These are phyloP conservation scores for Eonycteris spelaea DNA, from an alignment of 2,113 vertebrate genomes.

Conservation along the genomic window DNA sequence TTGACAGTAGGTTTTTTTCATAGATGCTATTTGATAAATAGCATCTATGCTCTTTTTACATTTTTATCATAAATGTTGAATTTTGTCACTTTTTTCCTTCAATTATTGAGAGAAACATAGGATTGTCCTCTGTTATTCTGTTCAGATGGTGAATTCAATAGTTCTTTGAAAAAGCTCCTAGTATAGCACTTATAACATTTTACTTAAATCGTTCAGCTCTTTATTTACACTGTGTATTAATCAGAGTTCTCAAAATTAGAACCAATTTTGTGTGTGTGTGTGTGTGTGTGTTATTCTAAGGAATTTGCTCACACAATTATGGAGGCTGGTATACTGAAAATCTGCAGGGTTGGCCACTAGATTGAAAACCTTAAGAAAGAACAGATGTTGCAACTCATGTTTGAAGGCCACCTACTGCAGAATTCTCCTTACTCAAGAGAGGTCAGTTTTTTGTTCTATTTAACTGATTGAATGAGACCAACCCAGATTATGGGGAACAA, in stretches of 20 bases:
- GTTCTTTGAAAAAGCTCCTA: background rate
- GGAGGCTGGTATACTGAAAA: background rate
- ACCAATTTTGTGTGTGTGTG: background rate
- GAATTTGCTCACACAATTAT: background rate
- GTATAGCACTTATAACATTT: background rate
- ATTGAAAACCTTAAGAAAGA: no score
- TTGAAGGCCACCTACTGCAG: background rate
- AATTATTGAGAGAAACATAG: background rate
- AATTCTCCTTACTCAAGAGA: background rate
- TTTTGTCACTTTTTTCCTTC: background rate
- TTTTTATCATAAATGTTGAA: background rate
- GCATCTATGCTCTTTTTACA: background rate
- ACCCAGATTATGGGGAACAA: background rate
- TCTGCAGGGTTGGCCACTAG: background rate
- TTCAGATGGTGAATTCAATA: background rate
- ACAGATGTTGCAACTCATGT: fast-evolving
- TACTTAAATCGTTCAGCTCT: background rate
- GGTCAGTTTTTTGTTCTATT: background rate
- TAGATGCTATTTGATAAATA: background rate
- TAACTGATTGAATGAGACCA: background rate
- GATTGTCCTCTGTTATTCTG: background rate
- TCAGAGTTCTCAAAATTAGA: background rate
- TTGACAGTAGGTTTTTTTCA: background rate
- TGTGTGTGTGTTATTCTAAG: background rate
- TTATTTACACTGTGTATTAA: background rate